Evolutionary conservation across 2,888 invertebrate genomes (phyloP).

Genomic region (Ormyrus nitidulus): DNA sequence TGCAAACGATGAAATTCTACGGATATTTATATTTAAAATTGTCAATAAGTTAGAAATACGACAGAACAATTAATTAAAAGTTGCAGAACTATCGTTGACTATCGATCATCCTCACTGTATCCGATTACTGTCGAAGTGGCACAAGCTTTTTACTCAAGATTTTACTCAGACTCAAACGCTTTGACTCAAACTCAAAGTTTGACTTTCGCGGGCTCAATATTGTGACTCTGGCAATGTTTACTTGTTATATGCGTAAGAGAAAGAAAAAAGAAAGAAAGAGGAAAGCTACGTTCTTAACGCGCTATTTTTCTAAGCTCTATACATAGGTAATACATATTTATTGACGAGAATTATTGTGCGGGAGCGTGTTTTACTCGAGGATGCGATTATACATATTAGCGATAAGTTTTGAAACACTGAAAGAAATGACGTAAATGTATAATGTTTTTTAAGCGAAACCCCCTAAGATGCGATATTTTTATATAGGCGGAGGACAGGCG

Average conservation of each 20-base stretch:
- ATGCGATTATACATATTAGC: slow-evolving; percentile 6
- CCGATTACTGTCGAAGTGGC: neutral
- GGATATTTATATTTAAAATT: slow-evolving; percentile 1
- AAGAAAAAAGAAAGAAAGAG: no score
- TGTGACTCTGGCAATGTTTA: no score
- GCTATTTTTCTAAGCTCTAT: slow-evolving; percentile 18
- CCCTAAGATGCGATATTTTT: slow-evolving; percentile 27
- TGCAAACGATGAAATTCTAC: no score
- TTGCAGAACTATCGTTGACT: slow-evolving; percentile 21
- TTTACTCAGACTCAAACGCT: neutral
- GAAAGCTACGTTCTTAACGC: no score
- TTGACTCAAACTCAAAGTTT: neutral
- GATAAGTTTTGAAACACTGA: neutral
- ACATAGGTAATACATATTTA: slow-evolving; percentile 31
- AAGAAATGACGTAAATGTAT: slow-evolving; percentile 1
- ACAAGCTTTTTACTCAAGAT: slow-evolving; percentile 17
- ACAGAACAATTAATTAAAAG: slow-evolving; percentile 25
- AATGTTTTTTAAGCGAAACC: slow-evolving; percentile 12
- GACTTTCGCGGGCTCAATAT: neutral
- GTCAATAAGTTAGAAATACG: neutral
- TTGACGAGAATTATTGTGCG: slow-evolving; percentile 1
- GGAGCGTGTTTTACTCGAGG: slow-evolving; percentile 14
- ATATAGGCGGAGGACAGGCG: slow-evolving; percentile 1
- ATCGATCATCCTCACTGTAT: slow-evolving; percentile 2
- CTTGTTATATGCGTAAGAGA: slow-evolving; percentile 1